Percentiles rank a stretch among this genome's conserved stretches.
phyloP scores from a whole-genome alignment of 2,113 vertebrate species.

The Cavia aperea region DNA sequence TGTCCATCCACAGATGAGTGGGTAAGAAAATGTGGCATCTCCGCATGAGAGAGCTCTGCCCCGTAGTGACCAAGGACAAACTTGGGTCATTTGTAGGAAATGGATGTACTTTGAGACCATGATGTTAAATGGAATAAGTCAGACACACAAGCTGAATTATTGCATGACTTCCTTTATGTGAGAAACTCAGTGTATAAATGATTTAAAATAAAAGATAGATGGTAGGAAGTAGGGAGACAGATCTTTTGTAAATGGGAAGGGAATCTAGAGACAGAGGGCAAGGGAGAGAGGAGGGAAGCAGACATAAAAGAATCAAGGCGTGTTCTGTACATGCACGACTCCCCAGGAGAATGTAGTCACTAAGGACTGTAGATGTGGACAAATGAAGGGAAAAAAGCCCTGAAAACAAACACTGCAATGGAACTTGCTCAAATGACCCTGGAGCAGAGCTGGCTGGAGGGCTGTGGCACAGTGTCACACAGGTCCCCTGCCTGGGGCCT shows the following conservation, averaged over 20 bases:
- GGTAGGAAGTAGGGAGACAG: background rate
- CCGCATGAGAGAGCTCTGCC: background rate
- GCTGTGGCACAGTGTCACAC: background rate
- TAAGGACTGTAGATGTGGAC: accelerated
- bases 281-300: background rate
- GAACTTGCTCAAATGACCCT: background rate
- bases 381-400: background rate
- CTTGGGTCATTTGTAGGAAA: background rate
- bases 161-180: background rate
- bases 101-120: background rate
- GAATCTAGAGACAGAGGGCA: background rate
- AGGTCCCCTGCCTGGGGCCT: background rate
- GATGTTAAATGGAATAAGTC: background rate
- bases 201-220: background rate
- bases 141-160: background rate
- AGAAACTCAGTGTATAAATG: background rate
- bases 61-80: background rate
- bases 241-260: background rate
- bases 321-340: background rate
- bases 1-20: background rate
- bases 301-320: background rate
- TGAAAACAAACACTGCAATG: background rate
- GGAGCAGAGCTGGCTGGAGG: background rate
- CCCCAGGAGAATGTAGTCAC: background rate
- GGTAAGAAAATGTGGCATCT: background rate